Evolutionary conservation across 2,797 vertebrate species (phyloP).

Genomic region (Rhadinocentrus ornatus): DNA sequence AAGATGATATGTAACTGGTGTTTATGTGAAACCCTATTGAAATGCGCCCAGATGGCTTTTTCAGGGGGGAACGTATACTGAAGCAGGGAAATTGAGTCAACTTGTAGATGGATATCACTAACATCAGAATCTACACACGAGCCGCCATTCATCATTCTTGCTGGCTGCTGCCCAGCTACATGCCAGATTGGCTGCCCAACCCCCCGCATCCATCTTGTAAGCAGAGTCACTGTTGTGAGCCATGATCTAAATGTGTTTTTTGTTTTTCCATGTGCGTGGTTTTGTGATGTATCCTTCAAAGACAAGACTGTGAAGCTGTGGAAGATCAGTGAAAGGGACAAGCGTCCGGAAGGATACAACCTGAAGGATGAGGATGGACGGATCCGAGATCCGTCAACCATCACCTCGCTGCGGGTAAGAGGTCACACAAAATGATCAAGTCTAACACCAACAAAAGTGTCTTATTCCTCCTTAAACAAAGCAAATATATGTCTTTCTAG

Average conservation of each 20-base stretch:
- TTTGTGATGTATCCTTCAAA: conserved; percentile 53
- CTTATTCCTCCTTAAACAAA: conserved; percentile 4
- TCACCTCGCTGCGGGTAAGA: conserved; percentile 92
- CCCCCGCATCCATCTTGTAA: conserved; percentile 68
- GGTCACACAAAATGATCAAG: conserved; percentile 6
- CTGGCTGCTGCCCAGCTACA: conserved; percentile 76
- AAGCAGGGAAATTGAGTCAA: conserved; percentile 59
- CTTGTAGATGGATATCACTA: conserved; percentile 72
- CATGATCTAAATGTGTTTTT: conserved; percentile 47
- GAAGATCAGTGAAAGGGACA: conserved; percentile 98
- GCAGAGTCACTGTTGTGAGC: conserved; percentile 52
- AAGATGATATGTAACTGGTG: conserved; percentile 68
- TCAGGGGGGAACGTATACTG: conserved; percentile 9
- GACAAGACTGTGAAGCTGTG: conserved; percentile 98
- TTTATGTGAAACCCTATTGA: conserved; percentile 51
- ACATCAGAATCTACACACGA: conserved; percentile 60
- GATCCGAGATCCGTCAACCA: conserved; percentile 94
- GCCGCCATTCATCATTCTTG: conserved; percentile 66
- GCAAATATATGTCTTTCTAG: background rate
- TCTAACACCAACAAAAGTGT: conserved; percentile 5
- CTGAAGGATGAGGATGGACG: conserved; percentile 97
- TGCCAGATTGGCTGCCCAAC: conserved; percentile 78
- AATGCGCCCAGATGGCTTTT: conserved; percentile 62
- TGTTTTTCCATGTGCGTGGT: conserved; percentile 16
- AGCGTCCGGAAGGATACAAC: conserved; percentile 97